Evolutionary conservation across 2,797 vertebrate species (phyloP), one percentile per base, ranked within the genome.

Genomic region (Craterocephalus amniculus): DNA sequence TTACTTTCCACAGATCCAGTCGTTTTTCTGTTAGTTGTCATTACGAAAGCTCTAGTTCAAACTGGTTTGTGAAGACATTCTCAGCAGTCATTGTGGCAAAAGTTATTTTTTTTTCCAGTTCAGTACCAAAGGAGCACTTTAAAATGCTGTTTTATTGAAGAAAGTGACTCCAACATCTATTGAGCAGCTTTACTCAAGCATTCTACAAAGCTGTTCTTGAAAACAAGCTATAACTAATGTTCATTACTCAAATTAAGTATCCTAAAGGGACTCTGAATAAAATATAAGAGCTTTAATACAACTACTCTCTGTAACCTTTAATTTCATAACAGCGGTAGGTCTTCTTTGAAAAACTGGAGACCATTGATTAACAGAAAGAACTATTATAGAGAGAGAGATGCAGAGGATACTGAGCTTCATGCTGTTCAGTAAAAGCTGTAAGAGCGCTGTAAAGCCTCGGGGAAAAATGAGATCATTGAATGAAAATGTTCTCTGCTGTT

Each of bases 1-100:
- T 83, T 85, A 63, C 79, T 88, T 87, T 78, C 70, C 87, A 82
- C 61, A 77, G 80, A 82, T 80, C 80, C 63, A 76, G 80, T 85
- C 38, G 81, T 84, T 76, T 85, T 80, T 87, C 72, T 85, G 76
- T 74, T 62, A 69, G 80, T 78, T 83, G 78, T 87, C 80, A 86
- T 86, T 86, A 84, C 67, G 82, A 84, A 86, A 83, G 57, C 63
- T 71, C 75, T 86, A 81, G 76, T 86, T 88, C 77, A 81, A 82
- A 86, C 72, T 74, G 66, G 61, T 64, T 57, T 55, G 49, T 45
- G 29, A 70, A 83, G 74, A 76, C 57, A 78, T 65, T 72, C 63
- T 32, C 63, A 70, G 75, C 76, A 77, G 70, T 78, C 75, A 74
- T 74, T 67, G 66, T 65, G 57, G 76, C 87, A 88, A 75, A 56